phyloP scores from a whole-genome alignment of 2,797 vertebrate species.

The Alcedo quadribrachys region DNA sequence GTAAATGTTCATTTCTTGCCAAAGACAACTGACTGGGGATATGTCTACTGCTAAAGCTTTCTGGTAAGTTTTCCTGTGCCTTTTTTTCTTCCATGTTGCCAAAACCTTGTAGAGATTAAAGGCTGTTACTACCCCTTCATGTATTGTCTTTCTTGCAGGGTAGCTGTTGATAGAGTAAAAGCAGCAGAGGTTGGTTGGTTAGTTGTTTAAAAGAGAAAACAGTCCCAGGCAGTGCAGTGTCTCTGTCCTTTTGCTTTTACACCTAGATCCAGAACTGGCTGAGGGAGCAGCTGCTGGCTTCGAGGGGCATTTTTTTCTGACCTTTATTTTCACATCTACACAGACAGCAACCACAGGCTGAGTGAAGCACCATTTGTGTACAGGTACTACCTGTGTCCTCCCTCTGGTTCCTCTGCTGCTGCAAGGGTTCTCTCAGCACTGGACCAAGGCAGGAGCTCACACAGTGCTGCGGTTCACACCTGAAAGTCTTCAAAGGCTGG shows the following conservation, averaged over 20 bases:
- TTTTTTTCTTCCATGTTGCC: background rate
- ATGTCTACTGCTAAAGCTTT: background rate
- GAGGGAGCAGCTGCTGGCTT: background rate
- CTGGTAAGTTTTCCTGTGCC: background rate
- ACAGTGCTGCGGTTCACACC: background rate
- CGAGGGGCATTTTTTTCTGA: background rate
- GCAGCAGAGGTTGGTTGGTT: background rate
- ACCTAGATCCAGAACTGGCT: background rate
- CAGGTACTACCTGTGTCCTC: background rate
- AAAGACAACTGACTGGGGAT: background rate
- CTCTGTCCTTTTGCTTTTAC: background rate
- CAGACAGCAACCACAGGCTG: background rate
- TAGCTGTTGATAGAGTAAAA: background rate
- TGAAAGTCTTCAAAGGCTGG: background rate
- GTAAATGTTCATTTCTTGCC: background rate
- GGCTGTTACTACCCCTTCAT: background rate
- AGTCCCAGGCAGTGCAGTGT: background rate
- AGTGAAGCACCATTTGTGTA: rapidly evolving
- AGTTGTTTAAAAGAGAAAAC: background rate
- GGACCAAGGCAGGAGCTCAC: background rate
- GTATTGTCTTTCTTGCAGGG: background rate
- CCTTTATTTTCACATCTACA: background rate
- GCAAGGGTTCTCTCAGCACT: background rate
- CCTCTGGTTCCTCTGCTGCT: background rate
- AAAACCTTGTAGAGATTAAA: background rate